These are phyloP conservation scores for Zosterops borbonicus DNA, from an alignment of 2,113 vertebrate species.

Conservation along the genomic window DNA sequence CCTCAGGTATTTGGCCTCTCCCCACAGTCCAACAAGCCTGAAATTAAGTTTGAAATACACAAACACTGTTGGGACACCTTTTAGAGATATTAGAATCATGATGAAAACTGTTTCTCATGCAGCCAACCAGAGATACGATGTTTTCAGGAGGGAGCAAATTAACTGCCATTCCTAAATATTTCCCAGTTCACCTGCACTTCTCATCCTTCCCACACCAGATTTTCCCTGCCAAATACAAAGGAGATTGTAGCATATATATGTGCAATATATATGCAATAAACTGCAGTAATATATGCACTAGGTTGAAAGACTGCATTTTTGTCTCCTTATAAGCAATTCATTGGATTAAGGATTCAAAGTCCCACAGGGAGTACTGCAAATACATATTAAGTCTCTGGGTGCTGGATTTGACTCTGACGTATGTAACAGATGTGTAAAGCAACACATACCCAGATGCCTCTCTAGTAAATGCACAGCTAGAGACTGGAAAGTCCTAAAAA, in stretches of 20 bases:
- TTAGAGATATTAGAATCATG: background rate
- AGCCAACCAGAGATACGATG: background rate
- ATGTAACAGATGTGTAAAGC: background rate
- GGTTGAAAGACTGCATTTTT: constrained; percentile 47
- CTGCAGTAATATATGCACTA: background rate
- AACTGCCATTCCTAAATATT: background rate
- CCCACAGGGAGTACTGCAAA: constrained; percentile 12
- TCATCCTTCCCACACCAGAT: background rate
- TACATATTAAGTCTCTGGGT: background rate
- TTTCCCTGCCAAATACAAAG: background rate
- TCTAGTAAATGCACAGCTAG: background rate
- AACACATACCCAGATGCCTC: background rate
- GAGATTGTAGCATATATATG: background rate
- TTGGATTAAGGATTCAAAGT: constrained; percentile 28
- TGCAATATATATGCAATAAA: background rate
- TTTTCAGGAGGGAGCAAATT: background rate
- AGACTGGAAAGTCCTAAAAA: background rate
- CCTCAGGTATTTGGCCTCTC: background rate
- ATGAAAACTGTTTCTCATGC: background rate
- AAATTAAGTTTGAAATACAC: background rate
- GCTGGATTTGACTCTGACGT: constrained; percentile 8
- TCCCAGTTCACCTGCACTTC: background rate
- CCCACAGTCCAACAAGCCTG: background rate
- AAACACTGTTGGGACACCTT: background rate
- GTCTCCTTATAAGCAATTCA: constrained; percentile 24